Conservation (phyloP, 2,113 vertebrate species). For the Pachycephala philippinensis region DNA sequence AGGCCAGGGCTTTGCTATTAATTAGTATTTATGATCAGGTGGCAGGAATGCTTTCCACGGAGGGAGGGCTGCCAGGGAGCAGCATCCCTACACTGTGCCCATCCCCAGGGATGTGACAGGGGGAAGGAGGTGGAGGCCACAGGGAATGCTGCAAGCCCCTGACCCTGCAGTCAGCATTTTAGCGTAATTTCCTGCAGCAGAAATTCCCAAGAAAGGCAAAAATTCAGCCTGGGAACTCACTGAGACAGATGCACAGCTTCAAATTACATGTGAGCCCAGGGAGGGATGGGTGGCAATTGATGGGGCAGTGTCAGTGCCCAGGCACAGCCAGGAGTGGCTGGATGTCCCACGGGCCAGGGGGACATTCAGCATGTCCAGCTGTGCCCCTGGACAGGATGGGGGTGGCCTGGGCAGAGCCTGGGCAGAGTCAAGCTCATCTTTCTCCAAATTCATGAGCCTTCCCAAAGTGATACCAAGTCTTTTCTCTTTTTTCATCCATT, state of each 20-base stretch:
- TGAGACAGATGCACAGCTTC: background rate
- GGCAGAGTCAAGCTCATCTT: background rate
- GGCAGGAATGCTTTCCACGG: background rate
- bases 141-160: background rate
- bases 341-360: background rate
- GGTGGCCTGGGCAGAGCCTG: accelerated
- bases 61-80: background rate
- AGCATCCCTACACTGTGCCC: background rate
- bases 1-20: slow-evolving; percentile 28
- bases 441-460: background rate
- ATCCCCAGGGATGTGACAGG: background rate
- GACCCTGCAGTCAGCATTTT: background rate
- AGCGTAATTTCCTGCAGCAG: background rate
- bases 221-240: background rate
- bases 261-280: background rate
- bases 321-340: background rate
- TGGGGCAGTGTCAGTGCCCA: background rate
- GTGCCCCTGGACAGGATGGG: background rate
- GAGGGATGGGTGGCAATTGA: background rate
- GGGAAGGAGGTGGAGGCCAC: background rate
- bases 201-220: background rate
- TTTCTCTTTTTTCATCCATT: background rate
- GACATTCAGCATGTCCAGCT: accelerated
- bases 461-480: too few species aligned
- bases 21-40: slow-evolving; percentile 3